Base-by-base conservation (phyloP, 2,888 invertebrate genomes). In the Orthosia gracilis region DNA sequence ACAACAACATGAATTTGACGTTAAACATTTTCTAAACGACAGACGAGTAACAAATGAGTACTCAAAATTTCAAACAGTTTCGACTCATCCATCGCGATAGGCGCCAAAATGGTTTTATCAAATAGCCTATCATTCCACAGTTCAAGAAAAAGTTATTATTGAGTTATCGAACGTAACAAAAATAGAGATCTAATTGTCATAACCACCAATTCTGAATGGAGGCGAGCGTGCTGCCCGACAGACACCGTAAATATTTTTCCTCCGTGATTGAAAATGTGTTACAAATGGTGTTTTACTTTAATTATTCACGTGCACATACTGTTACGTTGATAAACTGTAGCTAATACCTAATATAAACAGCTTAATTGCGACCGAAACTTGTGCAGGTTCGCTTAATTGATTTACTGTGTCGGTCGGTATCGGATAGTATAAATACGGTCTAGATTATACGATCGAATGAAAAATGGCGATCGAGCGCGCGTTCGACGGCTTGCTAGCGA, bases 311-410 rank as follows among this genome's bases (percentile, higher is more conserved):
- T 77, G 76, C 68, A 69, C 63, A 83, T 70, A 59, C 78, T 64
- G 68, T 80, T 73, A 79, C 73, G 47, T 77, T 82, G 74, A 85
- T 85, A 85, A 82, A 82, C 61, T 80, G 73, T 70, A 86, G 83
- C 86, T 91, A 89, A 91, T 90, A 87, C 86, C 87, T 91, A 89
- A 91, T 85, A 90, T 91, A 91, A 89, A 90, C 88, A 90, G 89
- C 88, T 91, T 87, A 90, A 92, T 90, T 92, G 89, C 89, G 89
- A 87, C 90, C 86, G 85, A 90, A 93, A 91, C 91, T 91, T 91
- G 89, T 84, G 80, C 89, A 89, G 89, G 90, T 90, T 85, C 84
- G 80, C 88, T 87, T 91, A 91, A 92, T 93, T 92, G 90, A 92
- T 93, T 92, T 90, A 88, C 87, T 86, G 84, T 89, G 87, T 91